Percentiles rank a stretch among this genome's conserved stretches.
phyloP scores from a whole-genome alignment of 2,888 invertebrate genomes.

The Calameuta pallipes region DNA sequence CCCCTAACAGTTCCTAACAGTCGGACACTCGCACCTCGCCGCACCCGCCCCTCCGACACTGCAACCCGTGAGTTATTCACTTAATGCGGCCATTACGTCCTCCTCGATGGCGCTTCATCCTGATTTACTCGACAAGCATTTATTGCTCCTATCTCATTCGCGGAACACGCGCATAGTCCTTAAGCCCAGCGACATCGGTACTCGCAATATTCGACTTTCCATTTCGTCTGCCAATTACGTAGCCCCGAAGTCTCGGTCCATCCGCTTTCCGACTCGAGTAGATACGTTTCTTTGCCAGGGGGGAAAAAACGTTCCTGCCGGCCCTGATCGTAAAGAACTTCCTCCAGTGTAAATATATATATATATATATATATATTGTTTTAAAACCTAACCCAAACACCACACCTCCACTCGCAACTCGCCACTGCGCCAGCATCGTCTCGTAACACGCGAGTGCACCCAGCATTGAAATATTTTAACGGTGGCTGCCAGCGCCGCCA shows the following conservation, averaged over 20 bases:
- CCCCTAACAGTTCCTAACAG: slow-evolving; percentile 42
- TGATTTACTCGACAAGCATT: slow-evolving; percentile 64
- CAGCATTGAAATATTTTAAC: neutral
- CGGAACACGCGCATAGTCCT: neutral
- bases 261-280: neutral
- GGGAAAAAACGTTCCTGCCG: neutral
- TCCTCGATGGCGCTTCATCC: slow-evolving; percentile 64
- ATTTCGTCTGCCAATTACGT: neutral
- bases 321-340: neutral
- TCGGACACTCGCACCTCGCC: slow-evolving; percentile 35
- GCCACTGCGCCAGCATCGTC: neutral
- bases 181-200: neutral
- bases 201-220: neutral
- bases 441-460: neutral
- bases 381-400: neutral
- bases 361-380: neutral
- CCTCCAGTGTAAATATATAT: neutral
- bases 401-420: neutral
- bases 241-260: neutral
- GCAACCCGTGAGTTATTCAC: slow-evolving; percentile 62
- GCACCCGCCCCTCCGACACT: slow-evolving; percentile 33
- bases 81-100: slow-evolving; percentile 63
- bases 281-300: neutral
- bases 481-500: slow-evolving; percentile 5
- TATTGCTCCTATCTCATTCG: slow-evolving; percentile 39